Evolutionary conservation across 2,888 invertebrate species (phyloP).

Genomic region (Leucoptera coffeella): DNA sequence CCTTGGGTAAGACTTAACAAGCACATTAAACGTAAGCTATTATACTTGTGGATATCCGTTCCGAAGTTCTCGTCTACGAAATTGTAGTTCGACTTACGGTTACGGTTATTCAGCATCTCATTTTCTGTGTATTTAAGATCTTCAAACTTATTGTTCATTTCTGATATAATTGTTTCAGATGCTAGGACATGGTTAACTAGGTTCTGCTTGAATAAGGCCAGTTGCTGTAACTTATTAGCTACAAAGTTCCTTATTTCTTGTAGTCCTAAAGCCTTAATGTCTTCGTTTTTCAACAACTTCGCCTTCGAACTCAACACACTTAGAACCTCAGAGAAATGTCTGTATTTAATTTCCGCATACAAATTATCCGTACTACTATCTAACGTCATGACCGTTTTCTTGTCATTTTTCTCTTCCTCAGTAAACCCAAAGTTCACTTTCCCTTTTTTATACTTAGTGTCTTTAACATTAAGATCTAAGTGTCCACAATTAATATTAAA

Average conservation of each 20-base stretch:
- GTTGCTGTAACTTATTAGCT: slow-evolving; percentile 75
- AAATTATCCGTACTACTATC: slow-evolving; percentile 66
- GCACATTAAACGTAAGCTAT: slow-evolving; percentile 72
- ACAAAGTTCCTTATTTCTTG: slow-evolving; percentile 90
- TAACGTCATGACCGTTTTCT: slow-evolving; percentile 47
- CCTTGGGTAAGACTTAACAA: slow-evolving; percentile 77
- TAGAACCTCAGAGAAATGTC: slow-evolving; percentile 89
- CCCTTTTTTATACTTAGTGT: slow-evolving; percentile 51
- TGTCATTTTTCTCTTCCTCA: slow-evolving; percentile 13
- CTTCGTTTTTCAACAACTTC: slow-evolving; percentile 74
- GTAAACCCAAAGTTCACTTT: slow-evolving; percentile 31
- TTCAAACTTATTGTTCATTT: slow-evolving; percentile 70
- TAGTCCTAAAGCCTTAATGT: slow-evolving; percentile 68
- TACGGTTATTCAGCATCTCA: slow-evolving; percentile 68
- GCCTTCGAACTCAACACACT: slow-evolving; percentile 79
- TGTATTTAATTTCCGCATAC: slow-evolving; percentile 82
- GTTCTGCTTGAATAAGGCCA: slow-evolving; percentile 75
- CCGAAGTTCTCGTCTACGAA: slow-evolving; percentile 78
- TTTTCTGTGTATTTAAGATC: slow-evolving; percentile 64
- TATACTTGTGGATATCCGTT: slow-evolving; percentile 62
- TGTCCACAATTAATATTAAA: slow-evolving; percentile 78
- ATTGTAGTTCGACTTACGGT: slow-evolving; percentile 64
- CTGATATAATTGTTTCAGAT: slow-evolving; percentile 83
- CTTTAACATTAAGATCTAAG: slow-evolving; percentile 57
- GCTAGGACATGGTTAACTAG: slow-evolving; percentile 86